Conservation (phyloP, 2,113 vertebrate species). For the Brachypodius melanocephalos region DNA sequence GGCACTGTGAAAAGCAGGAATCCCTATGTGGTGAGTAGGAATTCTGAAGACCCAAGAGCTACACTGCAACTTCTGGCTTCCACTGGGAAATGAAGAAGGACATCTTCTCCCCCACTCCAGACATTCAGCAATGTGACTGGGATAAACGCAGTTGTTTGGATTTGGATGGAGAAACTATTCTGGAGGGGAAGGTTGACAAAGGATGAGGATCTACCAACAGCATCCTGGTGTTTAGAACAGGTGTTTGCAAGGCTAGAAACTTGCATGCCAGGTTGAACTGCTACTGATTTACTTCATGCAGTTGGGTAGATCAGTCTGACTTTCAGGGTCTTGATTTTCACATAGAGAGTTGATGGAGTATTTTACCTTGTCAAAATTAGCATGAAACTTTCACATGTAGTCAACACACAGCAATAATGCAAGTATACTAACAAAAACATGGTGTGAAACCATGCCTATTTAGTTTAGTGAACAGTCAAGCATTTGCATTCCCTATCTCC, state of each 20-base stretch:
- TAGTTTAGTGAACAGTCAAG: neutral
- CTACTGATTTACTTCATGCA: neutral
- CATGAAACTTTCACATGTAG: neutral
- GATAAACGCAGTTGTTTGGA: neutral
- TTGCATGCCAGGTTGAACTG: neutral
- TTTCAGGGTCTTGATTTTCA: neutral
- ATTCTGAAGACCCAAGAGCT: neutral
- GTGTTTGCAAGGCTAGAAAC: neutral
- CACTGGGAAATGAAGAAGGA: neutral
- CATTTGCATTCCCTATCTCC: neutral
- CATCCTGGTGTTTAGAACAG: neutral
- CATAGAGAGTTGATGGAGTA: neutral
- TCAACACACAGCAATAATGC: neutral
- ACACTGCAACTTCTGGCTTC: neutral
- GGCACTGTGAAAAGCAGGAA: neutral
- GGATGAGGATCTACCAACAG: neutral
- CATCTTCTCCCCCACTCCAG: neutral
- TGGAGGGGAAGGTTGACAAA: neutral
- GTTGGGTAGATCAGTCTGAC: neutral
- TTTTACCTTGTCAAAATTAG: neutral
- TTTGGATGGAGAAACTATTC: neutral
- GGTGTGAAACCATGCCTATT: neutral
- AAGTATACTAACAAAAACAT: neutral
- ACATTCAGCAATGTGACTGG: neutral
- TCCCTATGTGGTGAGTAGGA: rapidly evolving